Base-by-base conservation (phyloP, 2,113 vertebrate genomes). In the Scophthalmus maximus region DNA sequence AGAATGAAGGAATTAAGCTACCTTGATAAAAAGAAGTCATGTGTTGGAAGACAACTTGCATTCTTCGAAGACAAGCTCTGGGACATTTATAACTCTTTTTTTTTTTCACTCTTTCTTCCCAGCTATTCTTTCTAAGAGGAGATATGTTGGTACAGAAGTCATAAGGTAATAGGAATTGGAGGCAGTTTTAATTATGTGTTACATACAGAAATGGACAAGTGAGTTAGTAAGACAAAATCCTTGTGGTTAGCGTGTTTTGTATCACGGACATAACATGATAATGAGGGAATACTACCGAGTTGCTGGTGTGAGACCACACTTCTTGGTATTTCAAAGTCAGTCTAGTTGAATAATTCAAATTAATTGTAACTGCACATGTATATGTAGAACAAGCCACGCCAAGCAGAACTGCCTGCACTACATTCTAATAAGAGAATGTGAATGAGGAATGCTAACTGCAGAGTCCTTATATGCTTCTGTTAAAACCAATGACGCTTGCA, bases 21-120 rank as follows among this genome's bases (percentile, higher is more conserved):
- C 88, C 84, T 89, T 84, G 73, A 87, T 90, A 83, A 86, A 84
- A 80, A 76, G 50, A 65, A 87, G 58, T 73, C 68, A 70, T 60
- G 70, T 76, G 71, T 44, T n/a, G 70, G 66, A 73, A 87, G 83
- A 83, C 69, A 74, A 84, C 73, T 73, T 29, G 32, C 68, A 84
- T 90, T 91, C 87, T 88, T 82, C 25, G 73, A 91, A 82, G 55
- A 67, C 82, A 73, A 74, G 82, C 89, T 68, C 20, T 51, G 30
- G 78, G 84, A 83, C 84, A 84, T 89, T 81, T 78, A 68, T 64
- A 78, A 77, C 59, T 79, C 68, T 53, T 83, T 84, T 68, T 69
- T 53, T 83, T 84, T 68, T 68, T 57, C 32, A 53, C 57, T 58
- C 40, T 81, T 84, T 72, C 65, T 80, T 72, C 36, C 62, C 68